Conservation (phyloP, 1,140 invertebrate genomes). For the Cotesia vestalis region DNA sequence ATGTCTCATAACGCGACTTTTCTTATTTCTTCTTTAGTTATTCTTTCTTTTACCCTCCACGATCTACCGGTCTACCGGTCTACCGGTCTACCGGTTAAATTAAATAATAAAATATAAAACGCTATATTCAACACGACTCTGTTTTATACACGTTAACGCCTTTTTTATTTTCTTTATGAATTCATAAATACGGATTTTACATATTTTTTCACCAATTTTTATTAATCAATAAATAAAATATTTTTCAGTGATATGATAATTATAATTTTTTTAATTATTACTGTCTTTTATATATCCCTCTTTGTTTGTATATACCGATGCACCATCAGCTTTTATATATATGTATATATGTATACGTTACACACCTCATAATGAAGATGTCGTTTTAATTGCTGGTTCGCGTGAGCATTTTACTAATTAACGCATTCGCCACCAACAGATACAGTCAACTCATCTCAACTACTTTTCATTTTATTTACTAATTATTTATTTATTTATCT, state of each 20-base stretch:
- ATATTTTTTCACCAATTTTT: too few relatives aligned
- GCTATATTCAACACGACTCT: conserved; percentile 41
- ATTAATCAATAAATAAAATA: too few relatives aligned
- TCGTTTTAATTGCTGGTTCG: conserved; percentile 65
- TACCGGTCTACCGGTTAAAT: conserved; percentile 51
- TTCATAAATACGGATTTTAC: too few relatives aligned
- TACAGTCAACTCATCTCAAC: conserved; percentile 28
- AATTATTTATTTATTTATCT: too few relatives aligned
- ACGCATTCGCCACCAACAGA: conserved; percentile 60
- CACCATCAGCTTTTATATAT: conserved; percentile 8
- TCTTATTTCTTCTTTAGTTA: too few relatives aligned
- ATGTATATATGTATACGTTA: conserved; percentile 40
- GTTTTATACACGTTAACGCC: conserved; percentile 1
- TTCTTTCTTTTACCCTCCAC: too few relatives aligned
- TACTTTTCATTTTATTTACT: background rate
- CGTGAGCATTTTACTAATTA: conserved; percentile 65
- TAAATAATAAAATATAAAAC: conserved; percentile 65
- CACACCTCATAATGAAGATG: conserved; percentile 66
- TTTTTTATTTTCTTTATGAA: background rate
- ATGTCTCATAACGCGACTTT: conserved; percentile 60
- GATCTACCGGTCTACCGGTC: too few relatives aligned
- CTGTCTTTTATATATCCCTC: too few relatives aligned
- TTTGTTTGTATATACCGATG: background rate
- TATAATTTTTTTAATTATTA: too few relatives aligned
- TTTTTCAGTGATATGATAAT: too few relatives aligned